Evolutionary conservation across 2,113 vertebrate genomes (phyloP), one percentile per base, ranked within the genome.

Genomic region (Bubo bubo): DNA sequence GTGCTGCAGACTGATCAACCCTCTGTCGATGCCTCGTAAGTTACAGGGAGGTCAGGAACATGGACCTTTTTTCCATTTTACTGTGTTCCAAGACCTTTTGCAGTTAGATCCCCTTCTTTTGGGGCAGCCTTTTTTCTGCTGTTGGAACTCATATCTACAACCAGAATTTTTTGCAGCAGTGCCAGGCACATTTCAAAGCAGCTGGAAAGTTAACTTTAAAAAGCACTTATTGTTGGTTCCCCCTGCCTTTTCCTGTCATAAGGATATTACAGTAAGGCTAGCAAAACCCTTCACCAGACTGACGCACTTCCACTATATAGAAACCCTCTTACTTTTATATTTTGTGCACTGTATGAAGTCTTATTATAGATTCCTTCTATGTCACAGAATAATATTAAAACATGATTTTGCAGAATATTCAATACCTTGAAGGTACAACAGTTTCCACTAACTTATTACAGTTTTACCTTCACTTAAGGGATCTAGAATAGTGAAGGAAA

Each of bases 11-110:
- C 9, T 22, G 12, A 77, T 37, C 22, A 2, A 28, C 4, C 12
- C 12, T 47, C 21, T 19, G 9, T 16, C 27, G 23, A 2, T 14
- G 9, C 1, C 43, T 21, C 4, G 0, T 4, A 28, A 66, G 8
- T 52, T 53, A 71, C 35, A 81, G 14, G 2, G 2, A 7, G 58
- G 19, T 24, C 17, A 34, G 26, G 10, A 16, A 59, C 13, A 8
- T 3, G 8, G 53, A 75, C 26, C 6, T 35, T 68, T 59, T 90
- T 90, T 43, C 35, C 10, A 22, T 34, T 66, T 85, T 56, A 16
- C 16, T 50, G 19, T 43, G 27, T 41, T 32, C 8, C 70, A 79
- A 16, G 13, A 55, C 12, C 10, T 74, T 87, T 45, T 41, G 17
- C 19, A 8, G 12, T 6, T 62, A 6, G 10, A 12, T 62, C 10